phyloP scores from a whole-genome alignment of 2,113 vertebrate species.

The Monopterus albus region DNA sequence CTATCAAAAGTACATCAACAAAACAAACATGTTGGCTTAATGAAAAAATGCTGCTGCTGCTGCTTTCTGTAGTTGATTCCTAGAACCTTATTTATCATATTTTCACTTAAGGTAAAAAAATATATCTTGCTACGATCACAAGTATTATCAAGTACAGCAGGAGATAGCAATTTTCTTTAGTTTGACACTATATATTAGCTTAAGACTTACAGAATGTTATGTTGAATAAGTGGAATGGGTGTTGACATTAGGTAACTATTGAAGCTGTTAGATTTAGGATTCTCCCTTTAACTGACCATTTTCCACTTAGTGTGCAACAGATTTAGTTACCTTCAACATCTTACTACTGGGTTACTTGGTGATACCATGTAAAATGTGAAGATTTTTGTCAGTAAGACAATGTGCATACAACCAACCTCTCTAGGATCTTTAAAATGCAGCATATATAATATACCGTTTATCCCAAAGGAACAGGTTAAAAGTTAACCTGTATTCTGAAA shows the following conservation, averaged over 20 bases:
- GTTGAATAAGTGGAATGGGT: not conserved
- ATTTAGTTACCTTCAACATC: constrained; percentile 1
- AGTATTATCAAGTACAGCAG: constrained; percentile 56
- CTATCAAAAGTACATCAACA: constrained; percentile 1
- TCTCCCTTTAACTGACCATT: no score
- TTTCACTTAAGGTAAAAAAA: constrained; percentile 38
- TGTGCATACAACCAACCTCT: not conserved
- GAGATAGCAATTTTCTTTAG: constrained; percentile 6
- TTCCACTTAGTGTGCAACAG: constrained; percentile 17
- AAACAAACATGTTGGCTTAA: constrained; percentile 25
- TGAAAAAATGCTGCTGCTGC: constrained; percentile 7
- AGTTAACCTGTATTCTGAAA: constrained; percentile 31
- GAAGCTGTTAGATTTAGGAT: not conserved
- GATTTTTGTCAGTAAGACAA: not conserved
- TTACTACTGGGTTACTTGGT: not conserved
- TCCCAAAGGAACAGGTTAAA: constrained; percentile 25
- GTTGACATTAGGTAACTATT: constrained; percentile 16
- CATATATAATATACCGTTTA: constrained; percentile 59
- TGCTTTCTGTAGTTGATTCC: not conserved
- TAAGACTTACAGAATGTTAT: not conserved
- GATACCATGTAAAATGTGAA: not conserved
- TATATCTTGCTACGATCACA: constrained; percentile 49
- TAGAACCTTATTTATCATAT: no score
- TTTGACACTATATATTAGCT: not conserved
- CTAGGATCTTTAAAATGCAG: constrained; percentile 35